Percentiles rank a stretch among this genome's conserved stretches.
Evolutionary conservation across 2,113 vertebrate species (phyloP).

Genomic region (Crotalus tigris): DNA sequence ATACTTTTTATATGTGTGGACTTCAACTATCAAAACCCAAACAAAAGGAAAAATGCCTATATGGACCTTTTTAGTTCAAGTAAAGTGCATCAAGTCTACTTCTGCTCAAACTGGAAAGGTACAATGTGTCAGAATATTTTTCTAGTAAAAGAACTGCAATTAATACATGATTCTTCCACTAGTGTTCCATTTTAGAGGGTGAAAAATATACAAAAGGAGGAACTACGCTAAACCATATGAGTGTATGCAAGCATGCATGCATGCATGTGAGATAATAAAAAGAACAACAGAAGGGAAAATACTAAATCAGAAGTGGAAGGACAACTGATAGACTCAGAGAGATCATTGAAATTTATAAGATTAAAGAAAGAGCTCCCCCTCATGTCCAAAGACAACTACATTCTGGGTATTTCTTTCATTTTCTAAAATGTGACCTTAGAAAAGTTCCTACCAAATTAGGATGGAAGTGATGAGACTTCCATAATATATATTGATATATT

Average conservation of each 20-base stretch:
- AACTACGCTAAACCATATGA: neutral
- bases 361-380: slow-evolving; percentile 22
- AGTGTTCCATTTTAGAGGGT: neutral
- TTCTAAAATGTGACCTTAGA: neutral
- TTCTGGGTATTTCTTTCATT: neutral
- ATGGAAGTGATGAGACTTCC: neutral
- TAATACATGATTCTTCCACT: neutral
- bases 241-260: no score
- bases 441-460: neutral
- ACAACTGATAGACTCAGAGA: neutral
- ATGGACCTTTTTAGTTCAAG: neutral
- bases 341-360: neutral
- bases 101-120: neutral
- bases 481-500: neutral
- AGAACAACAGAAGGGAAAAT: neutral
- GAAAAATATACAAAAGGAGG: neutral
- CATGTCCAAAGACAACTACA: neutral
- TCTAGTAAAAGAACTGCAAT: neutral
- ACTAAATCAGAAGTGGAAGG: neutral
- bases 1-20: neutral
- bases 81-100: neutral
- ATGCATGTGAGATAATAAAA: neutral
- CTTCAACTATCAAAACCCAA: neutral
- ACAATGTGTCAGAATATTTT: neutral
- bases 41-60: neutral